Evolutionary conservation across 2,113 vertebrate species (phyloP), one percentile per base, ranked within the genome.

Genomic region (Gila orcuttii): DNA sequence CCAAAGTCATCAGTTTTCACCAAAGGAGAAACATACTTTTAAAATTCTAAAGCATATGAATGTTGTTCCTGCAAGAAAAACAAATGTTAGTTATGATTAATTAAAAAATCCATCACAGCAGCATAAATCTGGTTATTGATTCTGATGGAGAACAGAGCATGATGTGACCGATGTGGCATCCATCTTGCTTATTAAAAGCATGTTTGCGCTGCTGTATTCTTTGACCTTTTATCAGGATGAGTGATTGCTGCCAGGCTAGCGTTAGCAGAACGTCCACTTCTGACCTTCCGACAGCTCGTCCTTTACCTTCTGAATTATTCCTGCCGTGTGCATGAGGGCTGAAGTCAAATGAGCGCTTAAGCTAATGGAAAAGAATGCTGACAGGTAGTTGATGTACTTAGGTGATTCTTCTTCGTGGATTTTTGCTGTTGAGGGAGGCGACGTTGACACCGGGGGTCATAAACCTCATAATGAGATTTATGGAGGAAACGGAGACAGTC

Each of bases 401-500:
- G 59, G 81, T 79, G 86, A 79, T 87, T 55, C 59, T 52, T 89
- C 47, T 80, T 85, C 50, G 47, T 66, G 81, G 85, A 78, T 75
- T 77, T 73, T 86, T 87, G 77, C 87, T 86, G 57, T 87, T 87
- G 74, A 83, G 74, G 77, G 66, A 86, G 74, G 66, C 4, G 11
- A 59, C 23, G 85, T 62, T 85, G 80, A 71, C 59, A 19, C n/a
- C 19, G 10, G 57, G 83, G 90, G 89, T 90, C 86, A 87, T 7
- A 68, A 15, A 47, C 28, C 57, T 60, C 80, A 75, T 91, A 91
- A 90, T 91, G 89, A 89, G 90, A 91, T 91, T 90, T 91, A 89
- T 88, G 82, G 77, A 62, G 69, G 47, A 62, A 68, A 47, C 33
- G 62, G 79, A 69, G 73, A 73, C 21, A 33, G 66, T 47, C 68